A percentile compares a stretch with the other conserved stretches of the same genome.
Conservation (phyloP, 1,140 invertebrate species). For the Papilio polytes region DNA sequence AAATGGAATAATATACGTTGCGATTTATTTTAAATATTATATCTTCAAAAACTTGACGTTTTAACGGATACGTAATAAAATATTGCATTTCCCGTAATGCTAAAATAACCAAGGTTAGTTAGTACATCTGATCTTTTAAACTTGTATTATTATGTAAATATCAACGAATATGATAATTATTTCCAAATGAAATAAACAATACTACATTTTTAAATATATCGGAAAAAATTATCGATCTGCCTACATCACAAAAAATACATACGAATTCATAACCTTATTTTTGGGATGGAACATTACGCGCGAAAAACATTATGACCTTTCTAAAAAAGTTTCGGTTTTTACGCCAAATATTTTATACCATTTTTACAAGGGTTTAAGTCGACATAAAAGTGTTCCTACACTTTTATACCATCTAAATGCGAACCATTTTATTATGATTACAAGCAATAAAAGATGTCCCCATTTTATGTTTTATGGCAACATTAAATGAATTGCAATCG, state of each 20-base stretch:
- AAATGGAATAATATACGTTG: not conserved
- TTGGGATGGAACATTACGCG: too few species aligned
- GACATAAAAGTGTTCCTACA: not conserved
- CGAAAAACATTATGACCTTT: not conserved
- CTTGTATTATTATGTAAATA: slow-evolving; percentile 3
- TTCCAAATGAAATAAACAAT: not conserved
- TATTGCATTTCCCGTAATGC: not conserved
- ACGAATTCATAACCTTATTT: too few species aligned
- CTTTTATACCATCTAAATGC: not conserved
- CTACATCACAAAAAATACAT: too few species aligned
- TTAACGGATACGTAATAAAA: not conserved
- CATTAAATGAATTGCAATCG: slow-evolving; percentile 13
- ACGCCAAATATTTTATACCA: not conserved
- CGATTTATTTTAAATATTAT: not conserved
- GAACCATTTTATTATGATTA: slow-evolving; percentile 6
- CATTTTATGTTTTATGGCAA: not conserved
- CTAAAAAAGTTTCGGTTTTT: not conserved
- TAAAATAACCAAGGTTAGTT: not conserved
- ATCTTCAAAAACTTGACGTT: not conserved
- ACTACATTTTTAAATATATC: too few species aligned
- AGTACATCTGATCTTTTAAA: not conserved
- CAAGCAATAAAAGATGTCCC: not conserved
- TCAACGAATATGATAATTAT: not conserved
- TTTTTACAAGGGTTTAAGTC: not conserved
- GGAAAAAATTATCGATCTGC: too few species aligned